Conservation (phyloP, 2,113 vertebrate species). For the Mustela lutreola region DNA sequence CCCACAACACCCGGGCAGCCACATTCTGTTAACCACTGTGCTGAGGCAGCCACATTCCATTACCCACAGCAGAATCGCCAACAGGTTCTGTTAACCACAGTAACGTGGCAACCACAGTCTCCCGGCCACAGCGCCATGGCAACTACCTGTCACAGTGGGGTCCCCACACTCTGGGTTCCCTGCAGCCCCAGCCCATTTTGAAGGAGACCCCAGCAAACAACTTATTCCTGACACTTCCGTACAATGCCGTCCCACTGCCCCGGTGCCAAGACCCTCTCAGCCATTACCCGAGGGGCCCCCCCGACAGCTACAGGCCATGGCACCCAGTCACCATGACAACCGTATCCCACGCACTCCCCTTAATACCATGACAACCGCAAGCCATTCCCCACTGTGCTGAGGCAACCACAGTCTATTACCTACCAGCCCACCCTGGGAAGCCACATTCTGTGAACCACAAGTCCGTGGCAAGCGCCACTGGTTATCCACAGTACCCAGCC, state of each 20-base stretch:
- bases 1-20: conserved; percentile 69
- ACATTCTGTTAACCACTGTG: not conserved
- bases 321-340: not conserved
- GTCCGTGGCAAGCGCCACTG: not conserved
- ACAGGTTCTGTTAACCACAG: not conserved
- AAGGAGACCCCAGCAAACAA: not conserved
- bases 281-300: not conserved
- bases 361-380: conserved; percentile 42
- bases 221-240: not conserved
- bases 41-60: conserved; percentile 61
- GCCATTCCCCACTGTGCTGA: not conserved
- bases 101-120: not conserved
- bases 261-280: not conserved
- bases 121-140: not conserved
- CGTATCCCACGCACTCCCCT: not conserved
- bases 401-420: not conserved
- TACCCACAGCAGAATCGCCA: conserved; percentile 29
- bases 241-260: not conserved
- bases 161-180: not conserved
- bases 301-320: not conserved
- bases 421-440: conserved; percentile 25
- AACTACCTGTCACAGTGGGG: not conserved
- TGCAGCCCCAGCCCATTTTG: not conserved
- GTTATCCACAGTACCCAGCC: not conserved
- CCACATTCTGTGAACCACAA: conserved; percentile 26